Percentiles rank a stretch among this genome's conserved stretches.
phyloP scores from a whole-genome alignment of 2,888 invertebrate species.

The Prostheceraeus crozeri region DNA sequence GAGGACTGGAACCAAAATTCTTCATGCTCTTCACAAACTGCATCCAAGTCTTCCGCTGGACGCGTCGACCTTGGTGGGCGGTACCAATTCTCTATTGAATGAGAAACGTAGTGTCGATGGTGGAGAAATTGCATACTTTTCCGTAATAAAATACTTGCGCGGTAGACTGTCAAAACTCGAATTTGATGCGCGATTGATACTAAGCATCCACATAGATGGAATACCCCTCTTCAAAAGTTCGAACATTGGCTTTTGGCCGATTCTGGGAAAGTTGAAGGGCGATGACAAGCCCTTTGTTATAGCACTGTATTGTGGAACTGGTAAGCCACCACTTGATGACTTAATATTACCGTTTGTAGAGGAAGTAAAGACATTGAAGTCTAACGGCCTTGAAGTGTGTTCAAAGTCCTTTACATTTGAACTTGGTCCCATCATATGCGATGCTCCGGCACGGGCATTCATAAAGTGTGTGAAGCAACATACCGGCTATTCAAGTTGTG shows the following conservation, averaged over 20 bases:
- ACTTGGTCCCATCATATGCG: no score
- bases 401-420: constrained; percentile 24
- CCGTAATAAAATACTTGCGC: no score
- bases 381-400: background rate
- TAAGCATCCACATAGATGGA: no score
- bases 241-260: constrained; percentile 1
- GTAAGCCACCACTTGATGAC: constrained; percentile 13
- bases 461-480: constrained; percentile 5
- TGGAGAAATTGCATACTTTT: no score
- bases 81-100: no score
- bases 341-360: constrained; percentile 20
- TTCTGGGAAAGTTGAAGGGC: background rate
- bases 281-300: constrained; percentile 8
- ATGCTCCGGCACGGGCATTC: constrained; percentile 6
- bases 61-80: no score
- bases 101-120: no score
- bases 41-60: no score
- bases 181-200: no score
- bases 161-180: no score
- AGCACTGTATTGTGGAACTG: constrained; percentile 9
- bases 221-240: constrained; percentile 6
- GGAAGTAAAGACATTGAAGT: background rate
- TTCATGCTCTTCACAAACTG: no score
- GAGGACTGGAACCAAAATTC: no score
- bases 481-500: background rate